A percentile compares a stretch with the other conserved stretches of the same genome.
phyloP scores from a whole-genome alignment of 2,797 vertebrate species.

The Hippoglossus hippoglossus region DNA sequence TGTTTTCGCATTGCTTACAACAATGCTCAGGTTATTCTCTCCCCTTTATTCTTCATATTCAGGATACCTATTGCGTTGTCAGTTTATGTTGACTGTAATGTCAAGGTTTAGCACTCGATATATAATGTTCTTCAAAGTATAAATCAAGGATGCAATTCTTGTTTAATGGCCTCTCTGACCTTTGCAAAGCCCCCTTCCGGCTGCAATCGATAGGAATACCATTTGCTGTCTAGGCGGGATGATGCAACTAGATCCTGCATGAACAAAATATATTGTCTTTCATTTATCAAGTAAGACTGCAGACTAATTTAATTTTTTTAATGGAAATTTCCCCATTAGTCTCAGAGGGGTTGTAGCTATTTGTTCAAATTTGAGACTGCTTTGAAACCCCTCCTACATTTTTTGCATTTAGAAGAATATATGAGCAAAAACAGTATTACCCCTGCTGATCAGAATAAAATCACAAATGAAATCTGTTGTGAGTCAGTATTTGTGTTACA shows the following conservation, averaged over 20 bases:
- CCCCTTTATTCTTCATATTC: constrained; percentile 16
- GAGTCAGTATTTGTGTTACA: no score
- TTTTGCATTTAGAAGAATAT: no score
- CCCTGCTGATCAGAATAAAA: not conserved
- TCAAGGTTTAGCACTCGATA: constrained; percentile 19
- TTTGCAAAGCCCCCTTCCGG: constrained; percentile 59
- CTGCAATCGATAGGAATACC: constrained; percentile 73
- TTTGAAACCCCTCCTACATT: no score
- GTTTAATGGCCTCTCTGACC: constrained; percentile 67
- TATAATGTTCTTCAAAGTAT: constrained; percentile 52
- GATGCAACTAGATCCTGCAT: constrained; percentile 56
- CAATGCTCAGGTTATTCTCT: constrained; percentile 13
- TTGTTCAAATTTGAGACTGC: not conserved
- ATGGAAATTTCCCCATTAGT: constrained; percentile 49
- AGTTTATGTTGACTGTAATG: constrained; percentile 35
- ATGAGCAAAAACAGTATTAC: not conserved
- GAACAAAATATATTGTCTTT: constrained; percentile 36
- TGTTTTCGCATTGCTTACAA: constrained; percentile 39
- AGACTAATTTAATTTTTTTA: constrained; percentile 47
- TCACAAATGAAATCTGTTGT: no score
- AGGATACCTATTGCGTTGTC: not conserved
- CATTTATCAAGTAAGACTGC: constrained; percentile 52
- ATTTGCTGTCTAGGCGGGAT: constrained; percentile 63
- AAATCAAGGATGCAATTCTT: constrained; percentile 52
- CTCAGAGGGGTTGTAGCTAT: constrained; percentile 11